Percentiles rank a stretch among this genome's conserved stretches.
Conservation (phyloP, 1,140 invertebrate species). For the Drosophila lacteicornis region DNA sequence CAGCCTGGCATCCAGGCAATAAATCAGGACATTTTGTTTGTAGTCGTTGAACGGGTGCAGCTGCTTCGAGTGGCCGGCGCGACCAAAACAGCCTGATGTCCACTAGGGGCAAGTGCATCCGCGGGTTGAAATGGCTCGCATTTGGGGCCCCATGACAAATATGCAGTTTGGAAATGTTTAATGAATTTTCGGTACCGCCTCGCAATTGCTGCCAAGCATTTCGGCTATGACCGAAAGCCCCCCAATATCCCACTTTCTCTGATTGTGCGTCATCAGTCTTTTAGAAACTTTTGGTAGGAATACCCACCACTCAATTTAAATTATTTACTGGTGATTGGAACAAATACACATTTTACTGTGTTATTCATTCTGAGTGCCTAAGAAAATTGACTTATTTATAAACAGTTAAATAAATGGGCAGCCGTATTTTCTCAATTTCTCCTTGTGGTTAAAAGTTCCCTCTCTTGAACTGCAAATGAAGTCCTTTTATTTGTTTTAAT, state of each 20-base stretch:
- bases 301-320: slow-evolving; percentile 19
- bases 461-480: too few relatives aligned
- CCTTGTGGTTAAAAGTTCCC: too few relatives aligned
- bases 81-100: slow-evolving; percentile 8
- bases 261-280: neutral
- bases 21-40: slow-evolving; percentile 31
- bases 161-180: slow-evolving; percentile 63
- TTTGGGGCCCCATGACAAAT: slow-evolving; percentile 55
- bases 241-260: neutral
- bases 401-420: too few relatives aligned
- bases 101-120: slow-evolving; percentile 26
- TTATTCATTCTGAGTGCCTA: too few relatives aligned
- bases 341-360: neutral
- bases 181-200: slow-evolving; percentile 57
- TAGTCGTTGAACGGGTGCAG: slow-evolving; percentile 4
- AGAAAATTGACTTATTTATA: too few relatives aligned
- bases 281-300: neutral
- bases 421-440: too few relatives aligned
- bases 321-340: neutral
- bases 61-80: slow-evolving; percentile 12
- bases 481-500: too few relatives aligned
- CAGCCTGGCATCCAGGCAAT: slow-evolving; percentile 29
- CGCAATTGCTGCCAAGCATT: slow-evolving; percentile 34
- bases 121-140: slow-evolving; percentile 5
- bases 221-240: neutral